Base-by-base conservation (phyloP, 1,140 invertebrate genomes). In the Neodiprion virginianus region DNA sequence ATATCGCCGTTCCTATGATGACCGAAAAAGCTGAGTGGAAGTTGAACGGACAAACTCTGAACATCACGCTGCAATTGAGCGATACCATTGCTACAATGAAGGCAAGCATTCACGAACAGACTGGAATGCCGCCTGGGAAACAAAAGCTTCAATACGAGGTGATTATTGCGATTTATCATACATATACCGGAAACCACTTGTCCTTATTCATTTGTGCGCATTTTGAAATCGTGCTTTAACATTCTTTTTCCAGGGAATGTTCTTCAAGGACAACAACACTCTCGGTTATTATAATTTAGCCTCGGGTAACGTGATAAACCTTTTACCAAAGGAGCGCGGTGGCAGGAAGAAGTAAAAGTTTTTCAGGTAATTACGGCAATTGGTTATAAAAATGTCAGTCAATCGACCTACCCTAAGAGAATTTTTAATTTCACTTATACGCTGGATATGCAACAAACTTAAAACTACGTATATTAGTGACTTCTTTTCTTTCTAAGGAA, bases 311-410 rank as follows among this genome's bases (percentile, higher is more conserved):
- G 89, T 93, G n/a, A 92, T 99, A 65, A 94, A 96, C 80, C 90
- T 99, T 53, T 94, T 98, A 87, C 90, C 99, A 8, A 99, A 99
- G 88, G 98, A 99, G 89, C 92, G 98, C 89, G 98, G 98, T 87
- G 98, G 98, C 49, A 91, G 98, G 61, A 99, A 99, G 89, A 99
- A 99, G 83, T 99, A 96, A 92, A 85, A 61, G 28, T 72, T 76
- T 40, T 40, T 40, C 28, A 40, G 28, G 28, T 40, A 40, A 40
- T 40, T 40, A 40, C 1, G 28, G 28, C 5, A 40, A 40, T 40
- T 40, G 28, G 1, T 40, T 40, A 40, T 40, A 40, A 40, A 40
- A 40, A 40, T 5, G 28, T 40, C 28, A 40, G 5, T 40, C 28
- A 40, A 40, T 40, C 28, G 28, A 40, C 28, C 28, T 40, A 40